These are phyloP conservation scores for Leptoclinus maculatus DNA, from an alignment of 2,797 vertebrate species.

Conservation along the genomic window DNA sequence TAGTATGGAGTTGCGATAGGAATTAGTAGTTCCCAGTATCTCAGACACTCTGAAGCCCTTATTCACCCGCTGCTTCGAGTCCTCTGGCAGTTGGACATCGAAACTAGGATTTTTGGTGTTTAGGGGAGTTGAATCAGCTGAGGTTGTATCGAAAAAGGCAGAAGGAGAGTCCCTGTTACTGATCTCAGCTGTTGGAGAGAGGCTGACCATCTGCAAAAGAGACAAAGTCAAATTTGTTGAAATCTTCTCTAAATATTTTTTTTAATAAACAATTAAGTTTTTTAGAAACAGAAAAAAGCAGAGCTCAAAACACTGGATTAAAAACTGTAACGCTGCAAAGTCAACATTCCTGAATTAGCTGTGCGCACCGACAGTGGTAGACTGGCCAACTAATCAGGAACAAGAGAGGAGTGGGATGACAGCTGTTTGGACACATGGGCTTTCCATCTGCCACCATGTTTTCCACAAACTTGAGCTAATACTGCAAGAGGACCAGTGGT, in stretches of 20 bases:
- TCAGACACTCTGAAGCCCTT: slow-evolving; percentile 89
- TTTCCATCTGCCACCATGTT: slow-evolving; percentile 37
- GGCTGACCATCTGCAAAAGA: slow-evolving; percentile 88
- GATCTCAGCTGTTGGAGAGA: slow-evolving; percentile 91
- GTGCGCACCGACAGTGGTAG: background rate
- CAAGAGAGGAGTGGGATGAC: slow-evolving; percentile 28
- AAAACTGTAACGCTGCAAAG: slow-evolving; percentile 16
- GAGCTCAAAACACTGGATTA: background rate
- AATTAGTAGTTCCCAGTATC: slow-evolving; percentile 78
- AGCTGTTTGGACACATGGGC: slow-evolving; percentile 44
- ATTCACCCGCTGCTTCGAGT: slow-evolving; percentile 88
- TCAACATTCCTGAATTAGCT: slow-evolving; percentile 11
- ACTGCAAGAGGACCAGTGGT: background rate
- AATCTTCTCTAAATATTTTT: slow-evolving; percentile 3
- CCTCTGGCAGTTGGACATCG: slow-evolving; percentile 88
- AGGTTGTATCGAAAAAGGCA: slow-evolving; percentile 84
- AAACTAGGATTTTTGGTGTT: slow-evolving; percentile 88
- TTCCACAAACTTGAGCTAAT: slow-evolving; percentile 11
- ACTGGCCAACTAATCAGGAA: slow-evolving; percentile 2
- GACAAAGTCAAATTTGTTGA: slow-evolving; percentile 29
- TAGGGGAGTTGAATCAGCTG: slow-evolving; percentile 86
- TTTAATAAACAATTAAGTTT: background rate
- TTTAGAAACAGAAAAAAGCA: background rate
- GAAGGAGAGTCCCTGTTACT: slow-evolving; percentile 87
- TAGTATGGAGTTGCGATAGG: slow-evolving; percentile 78